Conservation (phyloP, 2,113 vertebrate genomes). For the Agapornis roseicollis region DNA sequence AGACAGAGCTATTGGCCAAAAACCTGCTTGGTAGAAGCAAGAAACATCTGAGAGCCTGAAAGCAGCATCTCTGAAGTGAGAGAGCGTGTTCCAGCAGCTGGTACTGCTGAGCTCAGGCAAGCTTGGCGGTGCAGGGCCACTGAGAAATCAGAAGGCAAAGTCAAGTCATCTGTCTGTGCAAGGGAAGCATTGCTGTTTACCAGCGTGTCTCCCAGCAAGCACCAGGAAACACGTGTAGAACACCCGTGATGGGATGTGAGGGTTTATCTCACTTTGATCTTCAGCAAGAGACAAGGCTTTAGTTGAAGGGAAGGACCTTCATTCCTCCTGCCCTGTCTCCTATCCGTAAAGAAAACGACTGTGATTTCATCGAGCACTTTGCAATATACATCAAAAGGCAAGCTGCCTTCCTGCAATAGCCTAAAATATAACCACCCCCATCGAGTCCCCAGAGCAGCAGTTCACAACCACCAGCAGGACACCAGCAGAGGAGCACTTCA, state of each 20-base stretch:
- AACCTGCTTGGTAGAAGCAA: slow-evolving; percentile 8
- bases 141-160: slow-evolving; percentile 8
- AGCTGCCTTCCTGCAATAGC: neutral
- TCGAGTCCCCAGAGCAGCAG: neutral
- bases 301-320: neutral
- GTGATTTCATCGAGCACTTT: neutral
- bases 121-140: slow-evolving; percentile 4
- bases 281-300: neutral
- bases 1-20: slow-evolving; percentile 35
- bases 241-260: neutral
- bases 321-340: neutral
- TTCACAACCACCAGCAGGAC: neutral
- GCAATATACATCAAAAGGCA: neutral
- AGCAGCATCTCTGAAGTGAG: neutral
- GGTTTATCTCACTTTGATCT: neutral
- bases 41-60: neutral
- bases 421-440: neutral
- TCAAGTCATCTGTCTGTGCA: neutral
- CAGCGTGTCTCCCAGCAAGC: neutral
- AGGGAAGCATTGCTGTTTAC: neutral
- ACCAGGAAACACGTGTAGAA: neutral
- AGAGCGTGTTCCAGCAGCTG: slow-evolving; percentile 9
- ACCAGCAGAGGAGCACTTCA: neutral
- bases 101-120: slow-evolving; percentile 44
- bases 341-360: neutral